Conservation (phyloP, 92 coral and sea anemone genomes). For the Galaxea fascicularis region DNA sequence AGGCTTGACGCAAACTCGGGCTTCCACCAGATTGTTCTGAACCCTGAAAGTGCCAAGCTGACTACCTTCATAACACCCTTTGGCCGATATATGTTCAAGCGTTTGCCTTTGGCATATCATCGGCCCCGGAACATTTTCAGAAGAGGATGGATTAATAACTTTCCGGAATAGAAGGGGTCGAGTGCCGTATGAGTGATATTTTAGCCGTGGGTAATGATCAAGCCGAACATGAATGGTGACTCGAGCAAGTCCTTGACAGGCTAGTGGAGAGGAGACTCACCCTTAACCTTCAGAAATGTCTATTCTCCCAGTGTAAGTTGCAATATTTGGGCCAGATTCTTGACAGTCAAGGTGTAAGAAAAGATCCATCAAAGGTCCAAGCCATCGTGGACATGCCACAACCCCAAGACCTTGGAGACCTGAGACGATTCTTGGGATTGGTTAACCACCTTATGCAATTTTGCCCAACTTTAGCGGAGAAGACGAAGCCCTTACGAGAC, state of each 20-base stretch:
- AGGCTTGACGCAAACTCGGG: constrained; percentile 40
- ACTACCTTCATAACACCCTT: too few relatives aligned
- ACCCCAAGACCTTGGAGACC: constrained; percentile 37
- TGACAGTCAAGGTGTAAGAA: too few relatives aligned
- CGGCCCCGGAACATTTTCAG: too few relatives aligned
- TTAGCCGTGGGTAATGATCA: constrained; percentile 57
- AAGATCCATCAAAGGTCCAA: too few relatives aligned
- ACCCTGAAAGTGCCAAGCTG: too few relatives aligned
- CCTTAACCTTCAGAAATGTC: constrained; percentile 41
- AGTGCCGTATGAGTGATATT: too few relatives aligned
- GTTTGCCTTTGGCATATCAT: too few relatives aligned
- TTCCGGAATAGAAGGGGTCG: too few relatives aligned
- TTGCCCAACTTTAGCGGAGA: constrained; percentile 51
- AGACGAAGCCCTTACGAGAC: too few relatives aligned
- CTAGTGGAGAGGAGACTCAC: constrained; percentile 44
- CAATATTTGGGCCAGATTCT: constrained; percentile 54
- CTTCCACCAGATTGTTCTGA: too few relatives aligned
- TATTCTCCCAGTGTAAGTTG: constrained; percentile 38
- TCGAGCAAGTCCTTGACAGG: constrained; percentile 38
- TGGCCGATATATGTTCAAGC: too few relatives aligned
- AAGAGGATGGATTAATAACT: too few relatives aligned
- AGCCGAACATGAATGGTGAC: constrained; percentile 54
- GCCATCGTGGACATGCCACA: constrained; percentile 33
- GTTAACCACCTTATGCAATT: constrained; percentile 59
- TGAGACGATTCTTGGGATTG: constrained; percentile 64